Evolutionary conservation across 37 sponge, comb jelly and placozoan species (phyloP).

Genomic region (Amphimedon queenslandica): DNA sequence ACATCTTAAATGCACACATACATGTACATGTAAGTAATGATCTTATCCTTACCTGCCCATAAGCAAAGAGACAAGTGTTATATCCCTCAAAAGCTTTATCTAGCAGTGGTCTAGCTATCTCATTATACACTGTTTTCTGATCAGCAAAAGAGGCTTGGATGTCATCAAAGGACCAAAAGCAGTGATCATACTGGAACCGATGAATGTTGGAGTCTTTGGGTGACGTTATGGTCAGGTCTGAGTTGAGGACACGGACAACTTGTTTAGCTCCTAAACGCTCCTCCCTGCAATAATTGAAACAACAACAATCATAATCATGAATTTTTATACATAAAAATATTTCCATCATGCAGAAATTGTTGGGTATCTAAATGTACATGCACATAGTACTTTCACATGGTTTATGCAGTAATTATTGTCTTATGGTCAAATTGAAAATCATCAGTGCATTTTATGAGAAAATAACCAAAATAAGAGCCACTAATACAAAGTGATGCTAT

Average conservation of each 20-base stretch:
- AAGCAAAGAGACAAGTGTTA: conserved; percentile 90
- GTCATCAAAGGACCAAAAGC: conserved; percentile 73
- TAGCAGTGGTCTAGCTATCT: conserved; percentile 68
- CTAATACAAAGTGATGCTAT: too few species aligned
- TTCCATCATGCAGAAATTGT: background rate
- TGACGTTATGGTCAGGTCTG: conserved; percentile 38
- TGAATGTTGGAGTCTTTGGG: conserved; percentile 26
- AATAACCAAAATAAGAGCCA: too few species aligned
- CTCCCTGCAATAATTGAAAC: conserved; percentile 22
- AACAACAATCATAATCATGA: background rate
- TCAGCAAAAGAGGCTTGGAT: conserved; percentile 9
- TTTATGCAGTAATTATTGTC: too few species aligned
- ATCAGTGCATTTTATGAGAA: too few species aligned
- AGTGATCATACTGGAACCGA: conserved; percentile 77
- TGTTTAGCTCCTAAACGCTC: conserved; percentile 34
- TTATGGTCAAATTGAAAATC: too few species aligned
- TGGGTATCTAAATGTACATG: background rate
- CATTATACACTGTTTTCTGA: conserved; percentile 65
- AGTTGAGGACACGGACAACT: conserved; percentile 29
- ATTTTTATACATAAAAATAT: background rate
- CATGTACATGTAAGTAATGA: background rate
- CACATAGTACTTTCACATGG: too few species aligned
- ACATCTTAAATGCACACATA: background rate
- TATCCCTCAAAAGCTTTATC: conserved; percentile 84
- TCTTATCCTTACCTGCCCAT: conserved; percentile 84